A percentile compares a stretch with the other conserved stretches of the same genome.
phyloP scores from a whole-genome alignment of 1,140 invertebrate genomes.

The Vanessa tameamea region DNA sequence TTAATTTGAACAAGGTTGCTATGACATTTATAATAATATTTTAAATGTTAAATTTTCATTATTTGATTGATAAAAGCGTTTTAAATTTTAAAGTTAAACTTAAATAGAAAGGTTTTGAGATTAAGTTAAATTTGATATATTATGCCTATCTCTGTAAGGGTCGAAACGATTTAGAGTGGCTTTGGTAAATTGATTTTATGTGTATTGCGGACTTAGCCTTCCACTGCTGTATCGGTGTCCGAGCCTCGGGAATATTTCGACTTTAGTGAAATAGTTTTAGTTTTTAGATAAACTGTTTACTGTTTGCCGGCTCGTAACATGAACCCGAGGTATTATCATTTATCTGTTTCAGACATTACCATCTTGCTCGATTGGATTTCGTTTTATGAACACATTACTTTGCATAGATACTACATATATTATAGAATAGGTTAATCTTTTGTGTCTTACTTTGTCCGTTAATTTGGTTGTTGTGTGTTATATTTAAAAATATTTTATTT shows the following conservation, averaged over 20 bases:
- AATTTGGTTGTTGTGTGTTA: too few relatives aligned
- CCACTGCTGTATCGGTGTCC: slow-evolving; percentile 48
- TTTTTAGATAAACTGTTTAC: slow-evolving; percentile 42
- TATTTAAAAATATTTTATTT: too few relatives aligned
- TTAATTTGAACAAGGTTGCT: too few relatives aligned
- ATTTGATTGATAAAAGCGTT: too few relatives aligned
- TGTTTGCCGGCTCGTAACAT: slow-evolving; percentile 16
- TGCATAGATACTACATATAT: too few relatives aligned
- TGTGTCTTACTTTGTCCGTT: too few relatives aligned
- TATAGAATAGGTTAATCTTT: too few relatives aligned
- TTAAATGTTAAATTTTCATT: too few relatives aligned
- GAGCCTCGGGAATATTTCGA: slow-evolving; percentile 43
- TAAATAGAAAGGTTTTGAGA: background rate
- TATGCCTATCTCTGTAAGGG: slow-evolving; percentile 49
- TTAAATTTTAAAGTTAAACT: too few relatives aligned
- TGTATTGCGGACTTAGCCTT: slow-evolving; percentile 69
- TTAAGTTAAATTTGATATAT: slow-evolving; percentile 33
- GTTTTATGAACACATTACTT: background rate
- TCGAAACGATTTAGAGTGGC: slow-evolving; percentile 67
- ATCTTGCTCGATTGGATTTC: background rate
- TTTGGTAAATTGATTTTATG: slow-evolving; percentile 78
- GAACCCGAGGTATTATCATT: slow-evolving; percentile 16
- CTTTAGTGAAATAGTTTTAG: slow-evolving; percentile 46
- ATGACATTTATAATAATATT: too few relatives aligned
- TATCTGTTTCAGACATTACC: slow-evolving; percentile 3